Conservation (phyloP, 2,113 vertebrate species). For the Charadrius vociferus region DNA sequence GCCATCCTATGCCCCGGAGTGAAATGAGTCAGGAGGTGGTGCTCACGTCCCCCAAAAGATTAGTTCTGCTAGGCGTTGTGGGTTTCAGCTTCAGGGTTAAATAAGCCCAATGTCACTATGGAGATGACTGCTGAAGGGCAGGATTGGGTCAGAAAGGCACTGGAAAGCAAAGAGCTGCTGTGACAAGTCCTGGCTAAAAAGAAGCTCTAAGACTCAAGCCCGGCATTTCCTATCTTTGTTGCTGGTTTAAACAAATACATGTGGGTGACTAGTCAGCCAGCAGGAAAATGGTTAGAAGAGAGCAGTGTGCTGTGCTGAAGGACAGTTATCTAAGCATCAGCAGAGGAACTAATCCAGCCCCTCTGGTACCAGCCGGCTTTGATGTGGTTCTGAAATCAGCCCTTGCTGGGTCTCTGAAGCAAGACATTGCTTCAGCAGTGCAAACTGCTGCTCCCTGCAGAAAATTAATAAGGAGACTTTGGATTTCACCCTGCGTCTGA, state of each 20-base stretch:
- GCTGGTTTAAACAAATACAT: not conserved
- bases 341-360: not conserved
- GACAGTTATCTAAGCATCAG: not conserved
- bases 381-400: not conserved
- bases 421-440: not conserved
- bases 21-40: not conserved
- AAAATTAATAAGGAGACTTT: conserved; percentile 44
- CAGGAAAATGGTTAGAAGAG: not conserved
- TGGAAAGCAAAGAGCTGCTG: not conserved
- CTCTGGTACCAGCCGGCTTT: not conserved
- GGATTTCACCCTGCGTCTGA: not conserved
- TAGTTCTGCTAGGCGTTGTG: not conserved
- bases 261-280: not conserved
- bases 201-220: not conserved
- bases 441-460: conserved; percentile 61
- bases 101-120: not conserved
- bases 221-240: not conserved
- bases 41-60: not conserved
- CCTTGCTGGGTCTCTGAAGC: not conserved
- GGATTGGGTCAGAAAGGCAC: not conserved
- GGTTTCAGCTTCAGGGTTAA: not conserved
- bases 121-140: not conserved
- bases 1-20: not conserved
- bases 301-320: not conserved
- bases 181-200: not conserved